These are phyloP conservation scores for Rhyacichthys aspro DNA, from an alignment of 2,797 vertebrate species.

Conservation along the genomic window DNA sequence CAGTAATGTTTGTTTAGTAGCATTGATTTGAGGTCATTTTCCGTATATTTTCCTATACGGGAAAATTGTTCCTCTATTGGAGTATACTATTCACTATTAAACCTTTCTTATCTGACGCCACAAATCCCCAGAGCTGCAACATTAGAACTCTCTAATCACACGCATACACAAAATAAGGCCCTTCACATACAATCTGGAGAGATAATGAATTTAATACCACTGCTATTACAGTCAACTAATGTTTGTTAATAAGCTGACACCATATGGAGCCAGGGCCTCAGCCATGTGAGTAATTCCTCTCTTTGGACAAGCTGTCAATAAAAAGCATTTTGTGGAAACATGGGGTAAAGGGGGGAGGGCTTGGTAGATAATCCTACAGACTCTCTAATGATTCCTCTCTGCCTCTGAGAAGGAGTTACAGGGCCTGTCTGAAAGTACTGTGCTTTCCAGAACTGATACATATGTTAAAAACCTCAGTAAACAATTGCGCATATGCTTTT, in stretches of 20 bases:
- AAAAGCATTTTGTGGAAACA: constrained; percentile 63
- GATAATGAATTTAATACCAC: constrained; percentile 75
- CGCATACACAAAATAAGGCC: constrained; percentile 47
- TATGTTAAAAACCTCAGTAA: constrained; percentile 27
- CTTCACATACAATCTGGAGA: constrained; percentile 66
- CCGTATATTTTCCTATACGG: background rate
- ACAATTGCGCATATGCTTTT: constrained; percentile 44
- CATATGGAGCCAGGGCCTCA: constrained; percentile 68
- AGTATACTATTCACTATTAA: constrained; percentile 66
- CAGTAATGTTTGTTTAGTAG: background rate
- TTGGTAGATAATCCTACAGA: constrained; percentile 66
- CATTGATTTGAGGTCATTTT: background rate
- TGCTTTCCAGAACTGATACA: constrained; percentile 55
- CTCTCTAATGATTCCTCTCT: constrained; percentile 66
- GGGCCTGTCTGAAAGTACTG: constrained; percentile 41
- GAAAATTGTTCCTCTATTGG: constrained; percentile 51
- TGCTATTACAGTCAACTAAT: constrained; percentile 74
- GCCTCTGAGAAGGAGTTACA: constrained; percentile 37
- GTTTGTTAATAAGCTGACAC: constrained; percentile 73
- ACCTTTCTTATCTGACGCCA: constrained; percentile 68
- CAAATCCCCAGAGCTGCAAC: constrained; percentile 74
- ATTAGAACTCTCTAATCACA: constrained; percentile 74
- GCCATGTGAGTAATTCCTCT: constrained; percentile 73
- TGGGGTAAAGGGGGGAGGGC: constrained; percentile 14
- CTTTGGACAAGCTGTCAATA: constrained; percentile 76